Base-by-base conservation (phyloP, 2,888 invertebrate species). In the Drosophila melanosoma region DNA sequence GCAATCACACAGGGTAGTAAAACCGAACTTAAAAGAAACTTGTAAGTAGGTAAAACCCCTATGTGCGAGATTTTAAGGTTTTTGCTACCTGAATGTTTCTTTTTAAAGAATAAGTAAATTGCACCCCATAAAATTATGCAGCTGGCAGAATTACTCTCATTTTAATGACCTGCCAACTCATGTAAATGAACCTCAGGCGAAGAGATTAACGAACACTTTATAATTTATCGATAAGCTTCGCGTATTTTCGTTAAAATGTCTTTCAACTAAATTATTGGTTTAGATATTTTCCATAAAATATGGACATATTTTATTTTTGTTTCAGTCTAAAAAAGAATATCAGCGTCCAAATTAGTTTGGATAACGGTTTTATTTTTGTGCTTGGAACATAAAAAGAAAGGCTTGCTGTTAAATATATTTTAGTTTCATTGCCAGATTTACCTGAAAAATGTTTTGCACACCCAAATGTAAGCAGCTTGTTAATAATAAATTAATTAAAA, bases 141-240 rank as follows among this genome's bases (percentile, higher is more conserved):
- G 59, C 48, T 51, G 32, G 20, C 53, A 69, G 45, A 29, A 49
- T 49, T 42, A 36, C 48, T 38, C 33, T 38, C 7, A 10, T 62
- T 42, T 20, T 4, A 7, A 2, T 26, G 17, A 38, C 15, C 69
- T 78, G 78, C 78, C 77, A 78, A 78, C 74, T 77, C 32, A 42
- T 29, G 45, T 32, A 57, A 60, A 20, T 33, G 6, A 45, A 40
- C 36, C 7, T 45, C 15, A 29, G 29, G 8, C 12, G 20, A 45
- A 45, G 15, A 23, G 2, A 40, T 10, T n/a, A n/a, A n/a, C n/a
- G 10, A 40, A 23, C 3, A 23, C 15, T 23, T 23, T 45, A 15
- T 15, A 1, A 8, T 2, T 45, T 45, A 45, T 45, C 23, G 45
- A 45, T 45, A 23, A 45, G 15, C 8, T 45, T 45, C 45, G 45